Evolutionary conservation across 2,113 vertebrate genomes (phyloP).

Genomic region (Charina bottae): DNA sequence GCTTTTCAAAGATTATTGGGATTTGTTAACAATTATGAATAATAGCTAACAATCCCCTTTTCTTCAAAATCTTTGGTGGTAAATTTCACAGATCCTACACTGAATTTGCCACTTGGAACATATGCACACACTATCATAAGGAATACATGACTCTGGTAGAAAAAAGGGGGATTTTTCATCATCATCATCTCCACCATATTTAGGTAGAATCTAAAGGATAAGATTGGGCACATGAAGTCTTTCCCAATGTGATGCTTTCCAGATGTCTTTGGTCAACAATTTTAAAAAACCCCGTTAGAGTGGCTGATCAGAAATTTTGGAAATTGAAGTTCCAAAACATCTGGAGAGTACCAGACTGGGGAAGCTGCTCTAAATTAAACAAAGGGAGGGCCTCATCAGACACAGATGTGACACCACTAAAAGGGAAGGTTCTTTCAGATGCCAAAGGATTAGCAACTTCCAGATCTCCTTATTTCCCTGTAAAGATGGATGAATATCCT

Average conservation of each 20-base stretch:
- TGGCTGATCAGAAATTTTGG: background rate
- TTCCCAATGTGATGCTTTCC: background rate
- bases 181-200: background rate
- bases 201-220: background rate
- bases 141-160: background rate
- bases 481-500: background rate
- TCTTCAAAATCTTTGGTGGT: background rate
- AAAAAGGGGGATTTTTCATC: background rate
- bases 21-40: constrained; percentile 13
- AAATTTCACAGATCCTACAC: background rate
- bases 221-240: background rate
- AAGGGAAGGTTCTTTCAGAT: background rate
- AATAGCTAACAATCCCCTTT: constrained; percentile 1
- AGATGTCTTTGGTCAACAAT: background rate
- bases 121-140: too few relatives aligned
- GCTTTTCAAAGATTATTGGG: constrained; percentile 12
- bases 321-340: background rate
- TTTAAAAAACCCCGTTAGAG: background rate
- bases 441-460: background rate
- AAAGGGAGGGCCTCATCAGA: background rate
- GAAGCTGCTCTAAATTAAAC: background rate
- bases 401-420: background rate
- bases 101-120: constrained; percentile 1
- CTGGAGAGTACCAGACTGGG: background rate
- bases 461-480: too few relatives aligned